phyloP scores from a whole-genome alignment of 2,797 vertebrate genomes.

The Brachyalestes nurse region DNA sequence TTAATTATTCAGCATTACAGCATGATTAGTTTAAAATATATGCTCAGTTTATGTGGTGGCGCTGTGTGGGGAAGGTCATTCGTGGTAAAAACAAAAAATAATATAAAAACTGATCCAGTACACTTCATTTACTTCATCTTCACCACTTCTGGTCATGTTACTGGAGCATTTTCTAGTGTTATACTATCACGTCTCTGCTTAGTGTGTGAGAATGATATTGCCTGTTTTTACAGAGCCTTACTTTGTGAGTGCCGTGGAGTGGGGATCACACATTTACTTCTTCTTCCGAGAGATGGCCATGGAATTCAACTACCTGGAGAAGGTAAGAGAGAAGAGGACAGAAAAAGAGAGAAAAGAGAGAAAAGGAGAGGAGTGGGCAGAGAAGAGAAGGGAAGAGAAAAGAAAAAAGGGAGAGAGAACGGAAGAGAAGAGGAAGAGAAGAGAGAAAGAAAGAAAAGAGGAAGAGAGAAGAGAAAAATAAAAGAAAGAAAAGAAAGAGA shows the following conservation, averaged over 20 bases:
- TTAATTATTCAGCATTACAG: too few relatives aligned
- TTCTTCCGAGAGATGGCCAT: slow-evolving; percentile 97
- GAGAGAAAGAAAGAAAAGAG: slow-evolving; percentile 16
- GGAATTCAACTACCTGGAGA: slow-evolving; percentile 97
- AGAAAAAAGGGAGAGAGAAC: neutral
- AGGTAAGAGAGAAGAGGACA: slow-evolving; percentile 75
- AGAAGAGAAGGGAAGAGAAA: neutral
- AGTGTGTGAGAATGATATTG: slow-evolving; percentile 15
- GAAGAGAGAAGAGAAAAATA: slow-evolving; percentile 30
- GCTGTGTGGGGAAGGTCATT: too few relatives aligned
- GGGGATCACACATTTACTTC: slow-evolving; percentile 95
- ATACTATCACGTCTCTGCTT: neutral
- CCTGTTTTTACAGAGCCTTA: slow-evolving; percentile 83
- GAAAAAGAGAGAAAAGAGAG: neutral
- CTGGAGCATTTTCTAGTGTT: too few relatives aligned
- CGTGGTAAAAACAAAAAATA: too few relatives aligned
- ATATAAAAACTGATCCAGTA: too few relatives aligned
- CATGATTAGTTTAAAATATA: too few relatives aligned
- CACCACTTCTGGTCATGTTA: too few relatives aligned
- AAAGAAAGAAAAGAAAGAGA: neutral
- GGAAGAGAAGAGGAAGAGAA: too few relatives aligned
- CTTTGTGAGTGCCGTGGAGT: slow-evolving; percentile 92
- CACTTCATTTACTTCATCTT: too few relatives aligned
- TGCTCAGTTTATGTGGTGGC: too few relatives aligned
- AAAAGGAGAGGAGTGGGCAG: neutral